A percentile compares a stretch with the other conserved stretches of the same genome.
Conservation (phyloP, 2,113 vertebrate genomes). For the Engraulis encrasicolus region DNA sequence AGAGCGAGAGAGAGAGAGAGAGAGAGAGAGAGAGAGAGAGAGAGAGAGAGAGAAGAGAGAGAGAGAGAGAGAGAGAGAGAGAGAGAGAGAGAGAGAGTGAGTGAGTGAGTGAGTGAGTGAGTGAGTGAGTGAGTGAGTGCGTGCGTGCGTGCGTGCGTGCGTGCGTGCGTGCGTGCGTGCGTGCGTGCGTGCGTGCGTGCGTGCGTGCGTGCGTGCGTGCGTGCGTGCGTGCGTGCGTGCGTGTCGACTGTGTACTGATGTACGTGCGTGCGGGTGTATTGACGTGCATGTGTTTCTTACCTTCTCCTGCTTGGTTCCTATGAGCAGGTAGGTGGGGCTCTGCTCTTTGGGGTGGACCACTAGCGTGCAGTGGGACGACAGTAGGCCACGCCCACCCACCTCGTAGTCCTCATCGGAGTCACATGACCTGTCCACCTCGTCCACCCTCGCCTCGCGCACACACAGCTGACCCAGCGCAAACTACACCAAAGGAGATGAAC, state of each 20-base stretch:
- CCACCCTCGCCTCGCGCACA: conserved; percentile 79
- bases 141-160: too few relatives aligned
- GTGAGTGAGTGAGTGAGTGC: too few relatives aligned
- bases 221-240: not conserved
- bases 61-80: not conserved
- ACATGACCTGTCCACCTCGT: conserved; percentile 89
- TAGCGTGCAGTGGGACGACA: conserved; percentile 85
- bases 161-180: too few relatives aligned
- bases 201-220: not conserved
- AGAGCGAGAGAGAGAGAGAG: too few relatives aligned
- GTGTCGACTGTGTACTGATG: too few relatives aligned
- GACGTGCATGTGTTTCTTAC: conserved; percentile 57
- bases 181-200: too few relatives aligned
- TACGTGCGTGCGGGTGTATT: not conserved
- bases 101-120: not conserved
- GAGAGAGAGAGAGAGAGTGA: not conserved
- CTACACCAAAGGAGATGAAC: conserved; percentile 55
- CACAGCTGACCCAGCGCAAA: conserved; percentile 83
- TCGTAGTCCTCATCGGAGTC: conserved; percentile 92
- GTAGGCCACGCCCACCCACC: conserved; percentile 78
- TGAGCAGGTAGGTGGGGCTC: conserved; percentile 87
- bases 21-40: not conserved
- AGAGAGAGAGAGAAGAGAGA: not conserved
- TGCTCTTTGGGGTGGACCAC: conserved; percentile 86
- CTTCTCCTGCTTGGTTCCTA: conserved; percentile 90